Conservation (phyloP, 2,113 vertebrate genomes). For the Corynorhinus townsendii region DNA sequence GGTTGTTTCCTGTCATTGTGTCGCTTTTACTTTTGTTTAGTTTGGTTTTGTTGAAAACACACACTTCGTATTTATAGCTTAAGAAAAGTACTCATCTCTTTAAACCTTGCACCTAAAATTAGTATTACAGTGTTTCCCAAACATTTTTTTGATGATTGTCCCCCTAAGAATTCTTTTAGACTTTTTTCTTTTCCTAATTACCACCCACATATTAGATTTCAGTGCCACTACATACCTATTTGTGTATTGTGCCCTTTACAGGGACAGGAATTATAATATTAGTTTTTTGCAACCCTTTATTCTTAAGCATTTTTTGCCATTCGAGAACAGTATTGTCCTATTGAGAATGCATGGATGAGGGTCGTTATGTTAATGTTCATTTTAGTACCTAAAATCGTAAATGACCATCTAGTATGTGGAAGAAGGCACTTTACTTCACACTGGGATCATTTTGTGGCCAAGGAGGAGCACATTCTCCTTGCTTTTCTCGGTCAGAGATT, state of each 20-base stretch:
- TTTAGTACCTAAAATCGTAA: not conserved
- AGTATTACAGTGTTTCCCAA: not conserved
- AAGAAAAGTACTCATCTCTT: not conserved
- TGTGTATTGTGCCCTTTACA: not conserved
- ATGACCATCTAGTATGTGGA: not conserved
- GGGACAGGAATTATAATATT: not conserved
- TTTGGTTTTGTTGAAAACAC: conserved; percentile 55
- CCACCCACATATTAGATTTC: not conserved
- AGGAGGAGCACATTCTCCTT: conserved; percentile 42
- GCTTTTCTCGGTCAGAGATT: conserved; percentile 30
- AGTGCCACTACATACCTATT: not conserved
- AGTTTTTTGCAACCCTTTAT: not conserved
- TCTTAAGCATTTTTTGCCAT: not conserved
- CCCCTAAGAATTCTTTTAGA: not conserved
- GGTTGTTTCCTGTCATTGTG: conserved; percentile 72
- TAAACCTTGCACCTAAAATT: not conserved
- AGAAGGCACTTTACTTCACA: conserved; percentile 34
- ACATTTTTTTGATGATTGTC: not conserved
- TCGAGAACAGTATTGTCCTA: not conserved
- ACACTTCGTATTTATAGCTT: conserved; percentile 16
- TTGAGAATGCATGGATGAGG: not conserved
- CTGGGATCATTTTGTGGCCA: not conserved
- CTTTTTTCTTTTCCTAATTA: not conserved
- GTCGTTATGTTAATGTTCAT: not conserved
- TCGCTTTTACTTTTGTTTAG: conserved; percentile 24